Base-by-base conservation (phyloP, 92 coral and sea anemone genomes). In the Parazoanthus atlanticus region DNA sequence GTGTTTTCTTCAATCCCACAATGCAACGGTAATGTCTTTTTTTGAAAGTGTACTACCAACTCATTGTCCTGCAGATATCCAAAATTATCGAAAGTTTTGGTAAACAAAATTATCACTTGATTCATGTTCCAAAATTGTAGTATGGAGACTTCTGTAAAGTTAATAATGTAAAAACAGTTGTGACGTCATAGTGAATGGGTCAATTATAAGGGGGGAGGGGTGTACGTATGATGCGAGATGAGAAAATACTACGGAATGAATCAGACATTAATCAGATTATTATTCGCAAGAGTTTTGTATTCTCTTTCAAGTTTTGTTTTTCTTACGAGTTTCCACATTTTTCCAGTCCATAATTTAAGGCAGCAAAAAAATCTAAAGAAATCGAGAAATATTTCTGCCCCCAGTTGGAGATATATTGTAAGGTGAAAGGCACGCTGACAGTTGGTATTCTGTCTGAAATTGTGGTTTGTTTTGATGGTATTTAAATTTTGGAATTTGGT, bases 331-430 rank as follows among this genome's bases (percentile, higher is more conserved):
- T n/a, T 6, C 32, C 32, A 69, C 28, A 69, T 26, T 69, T 69
- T 69, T 69, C 74, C 3, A 69, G 74, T 69, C 74, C 74, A 69
- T 69, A 69, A 26, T 69, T 69, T n/a, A 69, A 5, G 74, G 74
- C 74, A 69, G 74, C 74, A 29, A 69, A 69, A 69, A n/a, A 69
- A 23, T 69, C 74, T 29, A 69, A 69, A 69, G 19, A 69, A 69
- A 32, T 5, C 74, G 31, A 29, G 74, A 69, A 69, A 69, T 69
- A 69, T 69, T 69, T 69, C 74, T 5, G 5, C 74, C 74, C 32
- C 32, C 74, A 66, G 72, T 23, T 66, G 30, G 72, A 66, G 72
- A 66, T 66, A 16, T 66, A 66, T 2, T 16, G 71, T 65, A 65
- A 65, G 13, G 71, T 65, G 9, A 65, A 66, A 66, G 30, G 21